Base-by-base conservation (phyloP, 1,140 invertebrate species). In the Mya arenaria region DNA sequence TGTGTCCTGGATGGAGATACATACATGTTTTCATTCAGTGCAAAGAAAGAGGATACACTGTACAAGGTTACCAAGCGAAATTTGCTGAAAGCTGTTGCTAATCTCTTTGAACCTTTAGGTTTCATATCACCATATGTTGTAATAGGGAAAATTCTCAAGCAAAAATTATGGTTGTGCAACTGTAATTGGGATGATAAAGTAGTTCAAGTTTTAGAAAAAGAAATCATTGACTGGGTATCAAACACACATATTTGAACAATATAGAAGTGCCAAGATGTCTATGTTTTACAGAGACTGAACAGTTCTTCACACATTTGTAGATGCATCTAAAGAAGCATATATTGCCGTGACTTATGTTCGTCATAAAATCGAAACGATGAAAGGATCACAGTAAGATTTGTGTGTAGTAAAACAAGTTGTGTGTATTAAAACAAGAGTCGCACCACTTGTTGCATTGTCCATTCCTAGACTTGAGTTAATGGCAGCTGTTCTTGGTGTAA, bases 151-250 rank as follows among this genome's bases (percentile, higher is more conserved):
- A 71, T 71, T 8, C 41, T 52, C 6, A 36, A 52, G n/a, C 68
- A 71, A 36, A n/a, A 71, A 23, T 48, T 68, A 10, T 68, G 65
- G 65, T 39, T 68, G 30, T 4, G 13, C 13, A 41, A 28, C 17
- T 39, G 19, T 39, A 39, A 68, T 41, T 68, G 65, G 65, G 65
- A 68, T 28, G 65, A 68, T 68, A 34, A 37, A 68, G 32, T 68
- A 23, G 5, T 41, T 15, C 10, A 5, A n/a, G 3, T 19, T 4
- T 41, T 69, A 19, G 19, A 15, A 17, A 28, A 41, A 23, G n/a
- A 44, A 41, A 69, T 41, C 25, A 23, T 4, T 13, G n/a, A 69
- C 10, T 69, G 65, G 65, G 4, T 44, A 10, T 8, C 23, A 41
- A 44, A 30, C n/a, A 19, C 55, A 52, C 6, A 6, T 4, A 8